Conservation (phyloP, 1,140 invertebrate species). For the Pararge aegeria region DNA sequence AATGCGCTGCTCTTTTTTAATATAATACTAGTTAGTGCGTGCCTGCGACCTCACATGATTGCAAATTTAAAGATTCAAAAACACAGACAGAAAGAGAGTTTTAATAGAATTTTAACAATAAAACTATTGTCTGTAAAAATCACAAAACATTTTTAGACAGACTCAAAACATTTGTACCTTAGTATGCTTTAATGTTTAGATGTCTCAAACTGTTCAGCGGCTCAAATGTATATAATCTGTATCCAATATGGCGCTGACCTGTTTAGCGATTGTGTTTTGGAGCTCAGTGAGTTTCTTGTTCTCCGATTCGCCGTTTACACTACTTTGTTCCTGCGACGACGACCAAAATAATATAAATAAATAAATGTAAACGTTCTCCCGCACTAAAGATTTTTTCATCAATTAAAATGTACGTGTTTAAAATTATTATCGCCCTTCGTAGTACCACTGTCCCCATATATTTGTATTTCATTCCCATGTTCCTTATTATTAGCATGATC, state of each 20-base stretch:
- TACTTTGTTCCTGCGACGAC: constrained; percentile 68
- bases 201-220: constrained; percentile 8
- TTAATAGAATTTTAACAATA: too few species aligned
- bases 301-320: constrained; percentile 69
- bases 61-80: too few species aligned
- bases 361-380: constrained; percentile 28
- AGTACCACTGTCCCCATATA: too few species aligned
- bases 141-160: background rate
- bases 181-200: background rate
- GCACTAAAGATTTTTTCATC: constrained; percentile 12
- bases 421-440: too few species aligned
- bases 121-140: too few species aligned
- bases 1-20: too few species aligned
- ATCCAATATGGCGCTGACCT: constrained; percentile 82
- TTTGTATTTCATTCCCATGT: too few species aligned
- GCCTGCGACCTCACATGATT: too few species aligned
- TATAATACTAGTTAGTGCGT: too few species aligned
- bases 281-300: constrained; percentile 83
- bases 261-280: constrained; percentile 94
- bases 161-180: background rate
- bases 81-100: too few species aligned
- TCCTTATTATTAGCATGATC: too few species aligned
- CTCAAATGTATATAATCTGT: constrained; percentile 23
- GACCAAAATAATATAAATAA: constrained; percentile 60
- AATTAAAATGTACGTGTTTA: too few species aligned